phyloP scores from a whole-genome alignment of 2,113 vertebrate genomes.

The Engraulis encrasicolus region DNA sequence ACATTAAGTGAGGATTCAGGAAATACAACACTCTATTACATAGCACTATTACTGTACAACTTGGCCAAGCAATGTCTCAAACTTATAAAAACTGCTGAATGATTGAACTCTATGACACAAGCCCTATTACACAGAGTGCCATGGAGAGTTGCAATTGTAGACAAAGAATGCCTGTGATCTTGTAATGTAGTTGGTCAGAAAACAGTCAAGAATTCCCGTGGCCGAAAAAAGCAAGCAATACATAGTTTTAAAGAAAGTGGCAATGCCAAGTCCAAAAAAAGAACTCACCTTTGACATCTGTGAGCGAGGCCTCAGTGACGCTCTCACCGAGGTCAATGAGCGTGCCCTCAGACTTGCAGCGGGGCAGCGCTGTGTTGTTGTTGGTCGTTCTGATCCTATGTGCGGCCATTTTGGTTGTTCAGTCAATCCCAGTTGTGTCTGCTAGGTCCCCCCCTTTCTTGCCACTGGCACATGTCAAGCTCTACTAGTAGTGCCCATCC shows the following conservation, averaged over 20 bases:
- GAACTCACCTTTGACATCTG: constrained; percentile 86
- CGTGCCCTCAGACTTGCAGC: constrained; percentile 93
- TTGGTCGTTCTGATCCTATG: constrained; percentile 90
- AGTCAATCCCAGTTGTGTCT: constrained; percentile 20
- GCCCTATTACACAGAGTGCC: too few relatives aligned
- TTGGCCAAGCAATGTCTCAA: neutral
- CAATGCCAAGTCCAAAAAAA: neutral
- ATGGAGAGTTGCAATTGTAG: neutral
- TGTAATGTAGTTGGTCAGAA: too few relatives aligned
- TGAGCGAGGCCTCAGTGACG: constrained; percentile 81
- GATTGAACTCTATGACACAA: too few relatives aligned
- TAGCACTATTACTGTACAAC: neutral
- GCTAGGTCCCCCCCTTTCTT: constrained; percentile 30
- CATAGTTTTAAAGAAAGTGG: constrained; percentile 7
- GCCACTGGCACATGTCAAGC: constrained; percentile 12
- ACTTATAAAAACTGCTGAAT: too few relatives aligned
- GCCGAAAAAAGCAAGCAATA: too few relatives aligned
- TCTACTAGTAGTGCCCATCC: constrained; percentile 57
- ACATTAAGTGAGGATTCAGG: neutral
- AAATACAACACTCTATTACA: neutral
- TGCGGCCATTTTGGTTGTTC: constrained; percentile 82
- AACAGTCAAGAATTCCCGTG: too few relatives aligned
- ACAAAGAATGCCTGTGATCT: too few relatives aligned
- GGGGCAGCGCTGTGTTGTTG: constrained; percentile 81
- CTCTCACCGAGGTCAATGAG: constrained; percentile 88